phyloP scores from a whole-genome alignment of 2,888 invertebrate genomes.

The Miltochrista miniata region DNA sequence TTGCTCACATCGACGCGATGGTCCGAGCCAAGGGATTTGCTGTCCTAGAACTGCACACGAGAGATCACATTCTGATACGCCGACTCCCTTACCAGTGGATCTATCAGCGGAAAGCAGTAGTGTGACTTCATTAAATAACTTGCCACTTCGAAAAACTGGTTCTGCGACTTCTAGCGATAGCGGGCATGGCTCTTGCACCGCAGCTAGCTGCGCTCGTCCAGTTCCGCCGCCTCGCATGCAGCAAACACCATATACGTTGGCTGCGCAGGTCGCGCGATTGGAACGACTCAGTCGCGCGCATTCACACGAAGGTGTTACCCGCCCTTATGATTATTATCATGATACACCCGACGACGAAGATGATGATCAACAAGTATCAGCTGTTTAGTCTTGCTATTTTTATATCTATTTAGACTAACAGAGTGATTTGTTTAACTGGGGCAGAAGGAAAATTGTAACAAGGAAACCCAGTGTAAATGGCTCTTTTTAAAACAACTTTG shows the following conservation, averaged over 20 bases:
- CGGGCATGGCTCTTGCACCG: conserved; percentile 91
- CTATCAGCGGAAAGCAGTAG: conserved; percentile 97
- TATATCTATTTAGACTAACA: conserved; percentile 75
- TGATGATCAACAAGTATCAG: conserved; percentile 81
- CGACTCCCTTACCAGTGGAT: conserved; percentile 93
- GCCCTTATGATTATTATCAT: conserved; percentile 88
- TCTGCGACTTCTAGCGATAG: conserved; percentile 97
- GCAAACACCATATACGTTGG: conserved; percentile 92
- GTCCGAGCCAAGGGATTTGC: conserved; percentile 74
- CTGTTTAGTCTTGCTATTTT: conserved; percentile 62
- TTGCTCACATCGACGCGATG: conserved; percentile 85
- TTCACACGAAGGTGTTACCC: conserved; percentile 93
- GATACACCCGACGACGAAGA: conserved; percentile 79
- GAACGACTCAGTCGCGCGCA: conserved; percentile 92
- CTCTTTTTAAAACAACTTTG: too few relatives aligned
- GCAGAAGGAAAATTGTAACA: too few relatives aligned
- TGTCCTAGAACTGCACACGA: conserved; percentile 89
- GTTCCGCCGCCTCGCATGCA: conserved; percentile 88
- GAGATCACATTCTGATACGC: conserved; percentile 95
- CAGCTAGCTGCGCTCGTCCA: conserved; percentile 80
- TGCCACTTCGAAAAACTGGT: conserved; percentile 94
- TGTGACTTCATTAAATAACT: conserved; percentile 95
- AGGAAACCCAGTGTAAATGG: too few relatives aligned
- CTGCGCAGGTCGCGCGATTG: conserved; percentile 93
- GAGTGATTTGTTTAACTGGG: neutral